Base-by-base conservation (phyloP, 2,797 vertebrate species). In the Trachops cirrhosus region DNA sequence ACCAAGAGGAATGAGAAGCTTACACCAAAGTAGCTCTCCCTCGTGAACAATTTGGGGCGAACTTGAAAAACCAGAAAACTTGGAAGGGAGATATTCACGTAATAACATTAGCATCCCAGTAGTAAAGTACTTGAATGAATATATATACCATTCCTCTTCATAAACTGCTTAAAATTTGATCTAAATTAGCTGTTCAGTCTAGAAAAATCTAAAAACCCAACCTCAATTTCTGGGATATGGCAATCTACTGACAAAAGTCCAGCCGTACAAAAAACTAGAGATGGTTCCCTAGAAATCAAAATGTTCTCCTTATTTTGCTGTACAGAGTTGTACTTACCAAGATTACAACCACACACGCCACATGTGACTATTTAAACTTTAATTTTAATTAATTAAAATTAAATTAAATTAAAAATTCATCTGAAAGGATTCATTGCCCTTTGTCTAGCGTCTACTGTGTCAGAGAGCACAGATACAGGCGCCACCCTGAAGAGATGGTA, bases 221-320 rank as follows among this genome's bases (percentile, higher is more conserved):
- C 1, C 14, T 8, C 16, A 77, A 8, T 18, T 44, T 70, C 78
- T 86, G 21, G 11, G 22, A 82, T 83, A 57, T 39, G 24, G 6
- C 37, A 78, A 54, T 34, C 21, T 88, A 73, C 26, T 70, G 12
- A 62, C 16, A 85, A 86, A 90, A 68, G 77, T n/a, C 12, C 24
- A 92, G 15, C 9, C 21, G 34, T 3, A 64, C 34, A 14, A 62
- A 87, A 70, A 57, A 0, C 34, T 22, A 92, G 54, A 84, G 29
- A 52, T 80, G 5, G 9, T 64, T 89, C 9, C 26, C 39, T 52
- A 50, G 46, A 16, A 75, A 24, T 2, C 67, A 41, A 3, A 44
- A 59, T 59, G 89, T 34, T 96, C 77, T 95, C 94, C 39, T 5
- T 9, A 73, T 74, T 64, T 84, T 52, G 85, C 46, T n/a, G 22